These are phyloP conservation scores for Xylophagus ater DNA, from an alignment of 2,888 invertebrate species.

Conservation along the genomic window DNA sequence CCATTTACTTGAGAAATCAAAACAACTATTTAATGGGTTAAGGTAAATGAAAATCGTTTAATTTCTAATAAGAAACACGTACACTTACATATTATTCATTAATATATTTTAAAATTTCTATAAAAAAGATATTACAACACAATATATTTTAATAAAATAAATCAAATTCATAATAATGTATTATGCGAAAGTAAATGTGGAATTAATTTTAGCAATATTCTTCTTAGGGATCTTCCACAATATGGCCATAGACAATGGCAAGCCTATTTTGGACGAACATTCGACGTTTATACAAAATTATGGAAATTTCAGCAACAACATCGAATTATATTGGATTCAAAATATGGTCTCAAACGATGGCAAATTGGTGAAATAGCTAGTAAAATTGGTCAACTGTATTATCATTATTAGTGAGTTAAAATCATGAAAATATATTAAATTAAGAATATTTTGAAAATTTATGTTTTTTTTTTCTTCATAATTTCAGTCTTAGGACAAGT, in stretches of 20 bases:
- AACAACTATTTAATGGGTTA: conserved; percentile 92
- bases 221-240: conserved; percentile 84
- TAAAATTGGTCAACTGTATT: conserved; percentile 96
- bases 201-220: conserved; percentile 6
- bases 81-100: too few species aligned
- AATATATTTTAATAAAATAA: too few species aligned
- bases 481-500: conserved; percentile 79
- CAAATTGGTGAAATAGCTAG: conserved; percentile 98
- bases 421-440: background rate
- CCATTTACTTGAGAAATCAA: conserved; percentile 91
- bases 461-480: conserved; percentile 11
- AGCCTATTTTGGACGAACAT: conserved; percentile 90
- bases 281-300: conserved; percentile 92
- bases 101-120: too few species aligned
- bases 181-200: too few species aligned
- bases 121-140: too few species aligned
- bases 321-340: conserved; percentile 76
- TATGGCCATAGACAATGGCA: conserved; percentile 98
- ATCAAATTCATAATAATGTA: too few species aligned
- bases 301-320: conserved; percentile 99
- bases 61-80: too few species aligned
- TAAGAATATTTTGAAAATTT: background rate
- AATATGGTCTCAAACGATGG: conserved; percentile 93
- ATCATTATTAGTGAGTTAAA: conserved; percentile 87
- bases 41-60: conserved; percentile 45